Conservation (phyloP, 2,113 vertebrate species). For the Embiotoca jacksoni region DNA sequence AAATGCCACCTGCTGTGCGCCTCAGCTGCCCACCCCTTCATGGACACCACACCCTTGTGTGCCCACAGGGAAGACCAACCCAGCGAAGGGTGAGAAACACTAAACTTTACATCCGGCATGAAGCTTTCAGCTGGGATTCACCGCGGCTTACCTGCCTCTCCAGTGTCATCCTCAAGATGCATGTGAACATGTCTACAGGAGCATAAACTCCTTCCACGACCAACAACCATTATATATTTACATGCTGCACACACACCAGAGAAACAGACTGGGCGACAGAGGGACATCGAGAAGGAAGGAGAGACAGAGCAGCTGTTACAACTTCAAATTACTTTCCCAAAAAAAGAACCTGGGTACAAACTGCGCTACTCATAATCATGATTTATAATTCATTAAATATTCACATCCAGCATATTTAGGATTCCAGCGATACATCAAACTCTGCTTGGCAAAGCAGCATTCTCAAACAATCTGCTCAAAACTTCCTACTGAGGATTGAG, state of each 20-base stretch:
- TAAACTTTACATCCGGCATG: constrained; percentile 54
- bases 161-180: constrained; percentile 4
- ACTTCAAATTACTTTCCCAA: constrained; percentile 53
- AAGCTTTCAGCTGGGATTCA: constrained; percentile 28
- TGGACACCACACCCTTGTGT: constrained; percentile 61
- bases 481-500: background rate
- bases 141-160: constrained; percentile 15
- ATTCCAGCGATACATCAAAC: constrained; percentile 56
- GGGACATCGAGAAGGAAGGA: constrained; percentile 35
- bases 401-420: constrained; percentile 38
- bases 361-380: constrained; percentile 36
- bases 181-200: constrained; percentile 15
- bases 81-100: constrained; percentile 27
- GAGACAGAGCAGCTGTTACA: constrained; percentile 63
- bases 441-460: constrained; percentile 29
- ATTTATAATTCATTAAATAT: constrained; percentile 58
- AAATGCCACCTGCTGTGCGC: constrained; percentile 76
- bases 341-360: constrained; percentile 56
- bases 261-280: constrained; percentile 30
- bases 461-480: constrained; percentile 48
- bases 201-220: background rate
- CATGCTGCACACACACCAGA: constrained; percentile 4
- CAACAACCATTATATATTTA: constrained; percentile 5
- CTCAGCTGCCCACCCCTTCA: constrained; percentile 70
- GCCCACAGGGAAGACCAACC: constrained; percentile 26